Evolutionary conservation across 2,797 vertebrate genomes (phyloP).

Genomic region (Anniella stebbinsi): DNA sequence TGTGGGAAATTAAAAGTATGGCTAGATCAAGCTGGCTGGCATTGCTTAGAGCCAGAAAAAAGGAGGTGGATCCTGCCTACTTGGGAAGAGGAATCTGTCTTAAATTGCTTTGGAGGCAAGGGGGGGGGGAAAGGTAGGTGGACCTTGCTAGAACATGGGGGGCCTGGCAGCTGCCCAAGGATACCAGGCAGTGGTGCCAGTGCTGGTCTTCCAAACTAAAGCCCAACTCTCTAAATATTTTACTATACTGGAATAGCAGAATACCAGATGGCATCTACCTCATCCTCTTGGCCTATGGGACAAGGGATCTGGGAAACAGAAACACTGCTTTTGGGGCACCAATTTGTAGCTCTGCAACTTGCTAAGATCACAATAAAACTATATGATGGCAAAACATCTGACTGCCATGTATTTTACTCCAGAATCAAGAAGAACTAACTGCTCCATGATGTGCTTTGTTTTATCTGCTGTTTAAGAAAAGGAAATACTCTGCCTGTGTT

Average conservation of each 20-base stretch:
- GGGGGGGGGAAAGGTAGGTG: too few species aligned
- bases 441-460: background rate
- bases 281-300: background rate
- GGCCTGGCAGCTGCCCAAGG: background rate
- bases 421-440: background rate
- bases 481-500: conserved; percentile 25
- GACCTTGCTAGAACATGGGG: too few species aligned
- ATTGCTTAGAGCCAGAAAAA: background rate
- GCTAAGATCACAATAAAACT: too few species aligned
- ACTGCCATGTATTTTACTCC: background rate
- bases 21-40: background rate
- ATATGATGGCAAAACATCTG: background rate
- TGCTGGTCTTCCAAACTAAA: background rate
- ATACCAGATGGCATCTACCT: background rate
- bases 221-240: background rate
- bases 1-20: background rate
- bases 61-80: too few species aligned
- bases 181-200: background rate
- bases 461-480: conserved; percentile 18
- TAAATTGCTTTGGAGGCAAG: too few species aligned
- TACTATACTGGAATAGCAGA: background rate
- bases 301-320: background rate
- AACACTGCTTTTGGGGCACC: background rate
- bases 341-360: background rate
- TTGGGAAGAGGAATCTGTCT: too few species aligned